Evolutionary conservation across 2,888 invertebrate species (phyloP).

Genomic region (Petrophora chlorosata): DNA sequence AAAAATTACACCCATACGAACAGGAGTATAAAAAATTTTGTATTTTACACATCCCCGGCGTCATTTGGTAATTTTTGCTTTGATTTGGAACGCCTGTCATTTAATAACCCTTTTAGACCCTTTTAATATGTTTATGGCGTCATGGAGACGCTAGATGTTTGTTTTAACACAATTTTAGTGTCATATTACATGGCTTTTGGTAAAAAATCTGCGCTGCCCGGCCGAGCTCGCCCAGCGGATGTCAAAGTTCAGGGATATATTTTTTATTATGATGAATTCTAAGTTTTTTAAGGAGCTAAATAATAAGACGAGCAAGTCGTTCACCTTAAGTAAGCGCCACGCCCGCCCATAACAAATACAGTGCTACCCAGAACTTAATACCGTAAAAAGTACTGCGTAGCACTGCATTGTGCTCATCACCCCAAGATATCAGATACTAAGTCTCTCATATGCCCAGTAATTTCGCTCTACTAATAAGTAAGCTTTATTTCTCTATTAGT

Average conservation of each 20-base stretch:
- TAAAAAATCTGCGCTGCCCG: constrained; percentile 66
- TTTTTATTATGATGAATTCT: no score
- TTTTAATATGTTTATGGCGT: constrained; percentile 55
- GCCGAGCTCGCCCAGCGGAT: constrained; percentile 33
- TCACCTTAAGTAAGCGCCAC: no score
- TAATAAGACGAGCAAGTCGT: no score
- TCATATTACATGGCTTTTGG: constrained; percentile 66
- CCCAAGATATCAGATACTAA: no score
- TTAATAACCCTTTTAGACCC: constrained; percentile 64
- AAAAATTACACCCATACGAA: background rate
- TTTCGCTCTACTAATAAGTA: no score
- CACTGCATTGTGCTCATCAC: no score
- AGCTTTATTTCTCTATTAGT: no score
- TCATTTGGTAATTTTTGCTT: constrained; percentile 26
- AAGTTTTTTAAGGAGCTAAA: no score
- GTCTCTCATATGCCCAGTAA: no score
- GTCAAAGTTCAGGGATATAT: constrained; percentile 55
- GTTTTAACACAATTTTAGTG: constrained; percentile 76
- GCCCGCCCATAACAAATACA: no score
- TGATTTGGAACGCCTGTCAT: constrained; percentile 38
- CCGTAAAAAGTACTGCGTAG: no score
- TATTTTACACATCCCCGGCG: constrained; percentile 13
- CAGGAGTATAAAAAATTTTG: background rate
- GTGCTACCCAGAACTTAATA: no score
- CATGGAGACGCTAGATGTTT: constrained; percentile 54